These are phyloP conservation scores for Artibeus jamaicensis DNA, from an alignment of 2,797 vertebrate genomes.

Conservation along the genomic window DNA sequence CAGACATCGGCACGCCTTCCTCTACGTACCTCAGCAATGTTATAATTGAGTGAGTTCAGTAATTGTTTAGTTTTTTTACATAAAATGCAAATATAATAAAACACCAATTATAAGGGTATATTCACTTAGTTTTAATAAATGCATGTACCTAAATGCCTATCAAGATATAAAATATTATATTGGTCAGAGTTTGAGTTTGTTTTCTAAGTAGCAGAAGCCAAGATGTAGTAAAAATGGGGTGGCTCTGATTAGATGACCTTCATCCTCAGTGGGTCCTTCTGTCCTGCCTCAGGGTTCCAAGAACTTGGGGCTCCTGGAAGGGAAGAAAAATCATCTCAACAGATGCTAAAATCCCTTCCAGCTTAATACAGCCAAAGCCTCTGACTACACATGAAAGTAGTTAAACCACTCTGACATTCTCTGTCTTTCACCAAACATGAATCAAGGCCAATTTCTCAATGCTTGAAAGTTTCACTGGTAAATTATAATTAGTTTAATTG, in stretches of 20 bases:
- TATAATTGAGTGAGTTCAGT: background rate
- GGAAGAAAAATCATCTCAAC: background rate
- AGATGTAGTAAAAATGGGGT: background rate
- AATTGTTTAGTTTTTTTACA: background rate
- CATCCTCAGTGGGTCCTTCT: background rate
- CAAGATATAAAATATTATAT: background rate
- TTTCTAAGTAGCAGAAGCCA: background rate
- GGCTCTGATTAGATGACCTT: background rate
- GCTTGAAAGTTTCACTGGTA: background rate
- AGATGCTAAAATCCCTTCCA: background rate
- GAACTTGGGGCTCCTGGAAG: background rate
- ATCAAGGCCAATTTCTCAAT: background rate
- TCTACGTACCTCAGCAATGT: background rate
- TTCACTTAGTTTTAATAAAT: background rate
- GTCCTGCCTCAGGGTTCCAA: background rate
- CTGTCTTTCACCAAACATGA: background rate
- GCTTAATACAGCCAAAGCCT: background rate
- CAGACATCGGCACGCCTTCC: background rate
- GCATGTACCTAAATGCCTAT: background rate
- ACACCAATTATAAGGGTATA: background rate
- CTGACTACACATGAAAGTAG: background rate
- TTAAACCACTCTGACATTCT: background rate
- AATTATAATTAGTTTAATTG: constrained; percentile 15
- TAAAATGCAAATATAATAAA: background rate
- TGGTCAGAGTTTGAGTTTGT: background rate